Evolutionary conservation across 2,888 invertebrate genomes (phyloP), one percentile per base, ranked within the genome.

Genomic region (Drosophila colorata): DNA sequence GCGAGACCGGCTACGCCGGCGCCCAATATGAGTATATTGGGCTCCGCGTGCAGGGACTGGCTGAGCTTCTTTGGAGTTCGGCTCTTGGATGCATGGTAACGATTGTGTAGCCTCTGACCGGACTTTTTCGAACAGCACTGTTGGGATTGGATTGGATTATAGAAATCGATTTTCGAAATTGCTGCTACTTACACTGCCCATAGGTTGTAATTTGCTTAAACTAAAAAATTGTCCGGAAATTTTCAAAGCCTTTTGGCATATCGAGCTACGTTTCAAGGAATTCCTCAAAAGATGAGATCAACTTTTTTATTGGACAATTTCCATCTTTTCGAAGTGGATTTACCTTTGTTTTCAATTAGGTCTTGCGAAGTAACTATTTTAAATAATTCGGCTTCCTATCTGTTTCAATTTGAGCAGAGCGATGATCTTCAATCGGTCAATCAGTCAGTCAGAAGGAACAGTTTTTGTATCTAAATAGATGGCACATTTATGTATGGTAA

Each of bases 1-100:
- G 91, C 90, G 14, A 92, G 79, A 3, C 91, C 92, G 0, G 91
- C 80, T 0, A 84, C 89, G 1, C 92, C 92, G 14, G 91, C 90
- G 11, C 91, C 92, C 25, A 92, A 49, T 7, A 92, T 86, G 0
- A 91, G 41, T 14, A 91, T 83, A 28, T 66, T 80, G 0, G 89
- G 77, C 1, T 78, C 71, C 9, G 41, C 37, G 1, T 46, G 4
- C 0, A 48, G 2, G 1, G 5, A 7, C 2, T 20, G 11, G 8
- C 16, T 28, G 2, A 76, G 44, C 11, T 53, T 31, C 38, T 65
- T 60, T 0, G 61, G 51, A 1, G 14, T 0, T 6, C 16, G 46
- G 0, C 3, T 7, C 16, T 49, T 44, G 16, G 63, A 25, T n/a
- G 59, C 70, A 70, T 75, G 66, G 47, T 61, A 61, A 33, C 40